phyloP scores from a whole-genome alignment of 2,113 vertebrate species.

The Oncorhynchus mykiss region DNA sequence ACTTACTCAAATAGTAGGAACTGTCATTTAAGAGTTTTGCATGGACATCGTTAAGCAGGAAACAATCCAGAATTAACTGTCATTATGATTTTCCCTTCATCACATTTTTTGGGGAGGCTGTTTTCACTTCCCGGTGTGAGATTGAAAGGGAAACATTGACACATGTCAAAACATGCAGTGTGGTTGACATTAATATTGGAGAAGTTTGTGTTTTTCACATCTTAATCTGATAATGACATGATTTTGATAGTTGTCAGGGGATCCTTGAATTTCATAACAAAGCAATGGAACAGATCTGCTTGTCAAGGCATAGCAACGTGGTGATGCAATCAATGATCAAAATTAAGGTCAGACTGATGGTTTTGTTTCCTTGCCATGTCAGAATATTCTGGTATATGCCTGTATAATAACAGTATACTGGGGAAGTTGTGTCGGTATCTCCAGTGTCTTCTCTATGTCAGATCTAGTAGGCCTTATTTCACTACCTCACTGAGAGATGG shows the following conservation, averaged over 20 bases:
- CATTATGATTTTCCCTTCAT: too few relatives aligned
- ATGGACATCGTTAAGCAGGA: too few relatives aligned
- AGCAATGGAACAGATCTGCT: too few relatives aligned
- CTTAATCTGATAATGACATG: too few relatives aligned
- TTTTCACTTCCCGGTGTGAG: constrained; percentile 35
- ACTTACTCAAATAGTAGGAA: too few relatives aligned
- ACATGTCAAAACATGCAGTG: constrained; percentile 47
- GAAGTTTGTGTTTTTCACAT: constrained; percentile 26
- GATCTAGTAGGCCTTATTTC: neutral
- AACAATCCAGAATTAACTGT: too few relatives aligned
- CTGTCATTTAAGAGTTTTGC: too few relatives aligned
- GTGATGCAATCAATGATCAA: too few relatives aligned
- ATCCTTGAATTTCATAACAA: too few relatives aligned
- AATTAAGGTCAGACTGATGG: neutral
- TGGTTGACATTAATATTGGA: constrained; percentile 19
- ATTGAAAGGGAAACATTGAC: constrained; percentile 41
- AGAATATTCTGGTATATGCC: neutral
- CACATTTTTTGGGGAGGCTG: constrained; percentile 15
- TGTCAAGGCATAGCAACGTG: too few relatives aligned
- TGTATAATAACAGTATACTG: neutral
- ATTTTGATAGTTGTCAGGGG: too few relatives aligned
- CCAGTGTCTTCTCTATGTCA: neutral
- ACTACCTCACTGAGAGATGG: neutral
- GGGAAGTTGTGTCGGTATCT: neutral
- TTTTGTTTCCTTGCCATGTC: constrained; percentile 4